Evolutionary conservation across 2,888 invertebrate species (phyloP).

Genomic region (Mesodorylaimus sp.): DNA sequence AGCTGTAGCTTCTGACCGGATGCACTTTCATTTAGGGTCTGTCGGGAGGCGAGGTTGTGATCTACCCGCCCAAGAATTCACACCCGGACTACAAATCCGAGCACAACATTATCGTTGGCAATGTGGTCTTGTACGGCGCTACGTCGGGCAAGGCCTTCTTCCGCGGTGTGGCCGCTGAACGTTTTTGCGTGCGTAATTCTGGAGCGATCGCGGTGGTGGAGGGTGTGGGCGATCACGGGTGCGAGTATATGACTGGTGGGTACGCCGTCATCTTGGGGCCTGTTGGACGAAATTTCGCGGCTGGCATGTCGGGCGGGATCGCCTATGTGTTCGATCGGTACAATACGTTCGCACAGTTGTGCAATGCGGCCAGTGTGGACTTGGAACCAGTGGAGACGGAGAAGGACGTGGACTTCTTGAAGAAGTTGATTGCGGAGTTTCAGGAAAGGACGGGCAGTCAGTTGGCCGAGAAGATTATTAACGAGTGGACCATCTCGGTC

Average conservation of each 20-base stretch:
- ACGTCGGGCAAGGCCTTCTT: slow-evolving; percentile 86
- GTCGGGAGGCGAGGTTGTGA: slow-evolving; percentile 78
- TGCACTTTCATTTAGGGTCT: slow-evolving; percentile 45
- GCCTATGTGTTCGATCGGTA: slow-evolving; percentile 74
- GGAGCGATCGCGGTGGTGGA: slow-evolving; percentile 88
- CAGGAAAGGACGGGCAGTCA: slow-evolving; percentile 65
- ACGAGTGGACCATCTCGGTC: slow-evolving; percentile 57
- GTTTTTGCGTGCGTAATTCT: slow-evolving; percentile 94
- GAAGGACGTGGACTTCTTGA: slow-evolving; percentile 58
- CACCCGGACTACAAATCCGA: slow-evolving; percentile 60
- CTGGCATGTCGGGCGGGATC: slow-evolving; percentile 94
- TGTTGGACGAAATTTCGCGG: slow-evolving; percentile 93
- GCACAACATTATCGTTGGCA: slow-evolving; percentile 87
- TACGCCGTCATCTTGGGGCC: slow-evolving; percentile 66
- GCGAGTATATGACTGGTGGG: slow-evolving; percentile 94
- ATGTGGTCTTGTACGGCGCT: slow-evolving; percentile 92
- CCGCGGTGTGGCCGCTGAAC: slow-evolving; percentile 85
- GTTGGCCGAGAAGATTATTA: slow-evolving; percentile 57
- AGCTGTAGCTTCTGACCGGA: not conserved
- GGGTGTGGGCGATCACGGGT: slow-evolving; percentile 96
- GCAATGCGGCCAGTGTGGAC: slow-evolving; percentile 89
- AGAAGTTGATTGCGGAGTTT: slow-evolving; percentile 61
- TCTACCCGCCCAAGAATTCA: slow-evolving; percentile 69
- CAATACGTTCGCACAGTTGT: slow-evolving; percentile 36
- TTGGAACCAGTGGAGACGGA: slow-evolving; percentile 55